phyloP scores from a whole-genome alignment of 2,113 vertebrate genomes.

The Epinephelus moara region DNA sequence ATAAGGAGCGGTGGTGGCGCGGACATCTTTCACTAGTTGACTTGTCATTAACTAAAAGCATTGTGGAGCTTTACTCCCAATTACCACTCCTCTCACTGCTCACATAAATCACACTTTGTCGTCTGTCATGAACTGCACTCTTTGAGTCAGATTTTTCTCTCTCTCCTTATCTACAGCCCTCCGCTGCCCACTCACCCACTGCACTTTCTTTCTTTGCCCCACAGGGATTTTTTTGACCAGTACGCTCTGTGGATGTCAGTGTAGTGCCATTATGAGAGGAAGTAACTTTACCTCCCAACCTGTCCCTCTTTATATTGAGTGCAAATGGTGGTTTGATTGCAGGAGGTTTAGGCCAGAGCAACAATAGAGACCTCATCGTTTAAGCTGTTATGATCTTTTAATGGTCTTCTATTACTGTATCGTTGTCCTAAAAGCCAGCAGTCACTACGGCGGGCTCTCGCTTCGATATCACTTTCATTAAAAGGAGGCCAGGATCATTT shows the following conservation, averaged over 20 bases:
- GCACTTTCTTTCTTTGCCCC: background rate
- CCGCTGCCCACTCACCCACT: background rate
- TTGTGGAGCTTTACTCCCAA: constrained; percentile 78
- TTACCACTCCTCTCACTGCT: constrained; percentile 78
- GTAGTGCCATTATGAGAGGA: constrained; percentile 20
- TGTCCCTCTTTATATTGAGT: constrained; percentile 62
- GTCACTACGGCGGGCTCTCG: constrained; percentile 46
- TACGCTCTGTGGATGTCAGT: constrained; percentile 18
- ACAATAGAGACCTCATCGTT: constrained; percentile 76
- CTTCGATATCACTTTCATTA: constrained; percentile 82
- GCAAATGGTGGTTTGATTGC: constrained; percentile 70
- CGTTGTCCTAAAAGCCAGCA: constrained; percentile 73
- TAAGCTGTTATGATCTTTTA: constrained; percentile 83
- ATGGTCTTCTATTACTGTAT: constrained; percentile 80
- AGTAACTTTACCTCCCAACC: constrained; percentile 70
- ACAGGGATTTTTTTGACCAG: constrained; percentile 5
- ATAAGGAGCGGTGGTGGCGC: constrained; percentile 53
- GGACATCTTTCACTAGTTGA: constrained; percentile 80
- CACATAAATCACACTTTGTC: constrained; percentile 75
- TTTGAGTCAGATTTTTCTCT: constrained; percentile 44
- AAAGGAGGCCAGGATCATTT: constrained; percentile 74
- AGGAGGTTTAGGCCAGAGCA: constrained; percentile 65
- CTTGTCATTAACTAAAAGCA: constrained; percentile 85
- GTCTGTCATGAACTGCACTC: constrained; percentile 69
- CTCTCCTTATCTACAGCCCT: constrained; percentile 17